Conservation (phyloP, 2,113 vertebrate species). For the Antennarius striatus region DNA sequence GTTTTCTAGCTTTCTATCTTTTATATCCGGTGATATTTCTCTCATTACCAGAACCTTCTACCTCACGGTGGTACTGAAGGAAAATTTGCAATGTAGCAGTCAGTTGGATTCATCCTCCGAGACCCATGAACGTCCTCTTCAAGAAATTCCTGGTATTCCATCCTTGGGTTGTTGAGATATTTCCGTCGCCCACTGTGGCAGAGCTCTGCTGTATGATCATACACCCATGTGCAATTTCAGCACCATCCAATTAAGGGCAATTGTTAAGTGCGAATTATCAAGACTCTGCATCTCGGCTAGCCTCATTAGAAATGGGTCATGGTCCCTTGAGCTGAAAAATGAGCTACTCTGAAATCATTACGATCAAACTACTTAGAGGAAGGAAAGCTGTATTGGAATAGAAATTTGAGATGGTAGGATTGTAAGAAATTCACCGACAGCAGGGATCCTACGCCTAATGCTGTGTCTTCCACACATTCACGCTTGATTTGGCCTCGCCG, state of each 20-base stretch:
- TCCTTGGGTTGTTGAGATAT: too few relatives aligned
- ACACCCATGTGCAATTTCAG: slow-evolving; percentile 16
- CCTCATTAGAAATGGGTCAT: slow-evolving; percentile 36
- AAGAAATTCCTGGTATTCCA: too few relatives aligned
- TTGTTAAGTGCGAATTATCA: slow-evolving; percentile 35
- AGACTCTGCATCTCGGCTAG: slow-evolving; percentile 16
- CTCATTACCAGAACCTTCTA: too few relatives aligned
- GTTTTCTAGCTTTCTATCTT: slow-evolving; percentile 1
- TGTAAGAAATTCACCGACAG: not conserved
- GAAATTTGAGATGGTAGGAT: not conserved
- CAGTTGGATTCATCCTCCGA: too few relatives aligned
- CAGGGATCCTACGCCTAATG: too few relatives aligned
- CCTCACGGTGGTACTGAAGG: too few relatives aligned
- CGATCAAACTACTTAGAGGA: not conserved
- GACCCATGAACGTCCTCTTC: too few relatives aligned
- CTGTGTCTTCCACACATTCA: too few relatives aligned
- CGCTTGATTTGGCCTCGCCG: not conserved
- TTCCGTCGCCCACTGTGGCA: too few relatives aligned
- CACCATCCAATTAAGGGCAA: slow-evolving; percentile 28
- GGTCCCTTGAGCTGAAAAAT: slow-evolving; percentile 39
- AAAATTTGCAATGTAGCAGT: too few relatives aligned
- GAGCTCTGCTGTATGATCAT: not conserved
- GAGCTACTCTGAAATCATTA: slow-evolving; percentile 25
- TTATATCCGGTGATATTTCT: too few relatives aligned
- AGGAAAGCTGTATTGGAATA: not conserved